Conservation (phyloP, 1,140 invertebrate species). For the Lordiphosa stackelbergi region DNA sequence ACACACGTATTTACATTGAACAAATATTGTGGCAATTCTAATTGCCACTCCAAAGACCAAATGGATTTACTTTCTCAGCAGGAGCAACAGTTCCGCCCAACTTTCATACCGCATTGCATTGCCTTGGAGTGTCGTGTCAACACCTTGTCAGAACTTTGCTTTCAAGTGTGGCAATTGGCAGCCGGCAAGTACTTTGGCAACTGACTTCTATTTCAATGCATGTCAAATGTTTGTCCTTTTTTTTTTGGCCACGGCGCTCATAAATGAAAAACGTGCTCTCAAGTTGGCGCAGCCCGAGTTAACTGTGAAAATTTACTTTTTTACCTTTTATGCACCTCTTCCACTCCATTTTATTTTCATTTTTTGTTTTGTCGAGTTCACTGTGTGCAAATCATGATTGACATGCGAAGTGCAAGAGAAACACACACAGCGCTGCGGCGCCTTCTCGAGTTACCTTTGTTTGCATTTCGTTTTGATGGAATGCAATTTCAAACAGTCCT, state of each 20-base stretch:
- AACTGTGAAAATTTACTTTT: conserved; percentile 39
- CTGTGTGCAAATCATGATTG: conserved; percentile 60
- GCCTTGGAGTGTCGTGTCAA: conserved; percentile 46
- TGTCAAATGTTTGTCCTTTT: conserved; percentile 51
- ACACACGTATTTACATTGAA: background rate
- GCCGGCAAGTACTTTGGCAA: conserved; percentile 32
- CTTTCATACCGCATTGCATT: conserved; percentile 7
- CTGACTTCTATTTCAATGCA: conserved; percentile 53
- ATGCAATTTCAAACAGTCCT: conserved; percentile 11
- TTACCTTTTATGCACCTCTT: conserved; percentile 12
- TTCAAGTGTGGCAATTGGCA: conserved; percentile 50
- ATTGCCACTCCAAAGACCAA: background rate
- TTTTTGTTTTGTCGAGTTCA: conserved; percentile 13
- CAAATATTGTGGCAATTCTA: background rate
- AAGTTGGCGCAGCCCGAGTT: conserved; percentile 26
- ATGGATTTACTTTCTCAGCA: conserved; percentile 1
- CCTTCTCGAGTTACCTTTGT: conserved; percentile 25
- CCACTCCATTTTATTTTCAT: background rate
- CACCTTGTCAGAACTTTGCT: conserved; percentile 54
- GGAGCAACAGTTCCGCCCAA: background rate
- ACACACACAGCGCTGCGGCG: conserved; percentile 19
- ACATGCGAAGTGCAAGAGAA: conserved; percentile 50
- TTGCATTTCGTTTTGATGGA: conserved; percentile 37
- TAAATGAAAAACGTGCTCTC: conserved; percentile 66
- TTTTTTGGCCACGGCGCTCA: conserved; percentile 39